phyloP scores from a whole-genome alignment of 2,888 invertebrate genomes.

The Aphidius colemani region DNA sequence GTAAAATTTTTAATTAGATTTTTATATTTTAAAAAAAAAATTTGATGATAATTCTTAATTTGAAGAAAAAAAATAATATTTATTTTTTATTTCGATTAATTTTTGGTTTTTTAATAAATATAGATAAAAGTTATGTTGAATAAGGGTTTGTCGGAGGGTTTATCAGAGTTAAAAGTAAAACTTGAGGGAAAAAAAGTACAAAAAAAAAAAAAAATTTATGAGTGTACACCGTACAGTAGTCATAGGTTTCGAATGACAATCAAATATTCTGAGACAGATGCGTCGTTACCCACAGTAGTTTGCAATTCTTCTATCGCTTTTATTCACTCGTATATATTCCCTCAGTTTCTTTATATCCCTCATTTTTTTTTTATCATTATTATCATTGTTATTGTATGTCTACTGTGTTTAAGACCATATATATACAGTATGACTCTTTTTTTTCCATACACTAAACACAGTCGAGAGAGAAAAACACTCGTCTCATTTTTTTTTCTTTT shows the following conservation, averaged over 20 bases:
- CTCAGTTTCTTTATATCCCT: slow-evolving; percentile 26
- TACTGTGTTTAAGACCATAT: slow-evolving; percentile 7
- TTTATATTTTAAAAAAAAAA: no score
- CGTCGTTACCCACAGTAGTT: slow-evolving; percentile 57
- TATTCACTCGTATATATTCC: slow-evolving; percentile 22
- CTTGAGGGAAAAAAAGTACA: not conserved
- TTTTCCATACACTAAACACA: no score
- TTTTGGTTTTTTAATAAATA: no score
- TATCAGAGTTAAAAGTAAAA: no score
- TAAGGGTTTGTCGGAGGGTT: no score
- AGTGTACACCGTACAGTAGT: slow-evolving; percentile 7
- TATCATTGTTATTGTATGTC: slow-evolving; percentile 6
- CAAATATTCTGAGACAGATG: slow-evolving; percentile 59
- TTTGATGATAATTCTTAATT: no score
- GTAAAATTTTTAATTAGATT: no score
- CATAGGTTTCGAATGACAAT: slow-evolving; percentile 41
- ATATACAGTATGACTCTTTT: not conserved
- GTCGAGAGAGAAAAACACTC: no score
- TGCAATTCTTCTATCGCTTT: slow-evolving; percentile 50
- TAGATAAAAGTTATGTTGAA: no score
- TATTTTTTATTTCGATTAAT: no score
- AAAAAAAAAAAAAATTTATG: slow-evolving; percentile 11
- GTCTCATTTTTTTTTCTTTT: no score
- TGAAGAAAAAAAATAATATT: no score
- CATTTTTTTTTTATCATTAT: not conserved